Evolutionary conservation across 2,888 invertebrate genomes (phyloP).

Genomic region (Panzeria rudis): DNA sequence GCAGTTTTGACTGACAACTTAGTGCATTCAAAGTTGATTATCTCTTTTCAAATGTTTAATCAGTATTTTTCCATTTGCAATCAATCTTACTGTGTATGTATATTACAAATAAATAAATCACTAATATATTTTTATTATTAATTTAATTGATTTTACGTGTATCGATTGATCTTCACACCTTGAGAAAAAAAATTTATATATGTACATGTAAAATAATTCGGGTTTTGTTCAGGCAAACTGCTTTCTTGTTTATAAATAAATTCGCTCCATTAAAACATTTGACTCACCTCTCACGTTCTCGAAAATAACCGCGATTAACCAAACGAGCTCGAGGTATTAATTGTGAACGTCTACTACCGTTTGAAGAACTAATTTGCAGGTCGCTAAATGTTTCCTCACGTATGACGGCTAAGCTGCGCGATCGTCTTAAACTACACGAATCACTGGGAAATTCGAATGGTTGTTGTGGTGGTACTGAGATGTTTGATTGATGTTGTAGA

Average conservation of each 20-base stretch:
- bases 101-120: background rate
- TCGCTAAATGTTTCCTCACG: constrained; percentile 90
- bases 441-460: constrained; percentile 81
- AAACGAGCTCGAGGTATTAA: constrained; percentile 92
- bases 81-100: background rate
- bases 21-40: background rate
- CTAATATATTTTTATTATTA: background rate
- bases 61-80: background rate
- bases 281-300: constrained; percentile 89
- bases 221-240: background rate
- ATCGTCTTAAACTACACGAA: constrained; percentile 86
- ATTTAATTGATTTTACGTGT: background rate
- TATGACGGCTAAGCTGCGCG: constrained; percentile 90
- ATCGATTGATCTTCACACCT: background rate
- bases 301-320: constrained; percentile 90
- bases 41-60: background rate
- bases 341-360: constrained; percentile 88
- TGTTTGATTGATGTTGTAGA: constrained; percentile 57
- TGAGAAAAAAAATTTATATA: background rate
- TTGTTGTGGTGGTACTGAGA: constrained; percentile 71
- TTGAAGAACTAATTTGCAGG: constrained; percentile 87
- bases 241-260: background rate
- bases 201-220: background rate
- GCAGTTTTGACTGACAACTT: background rate
- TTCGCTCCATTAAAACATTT: background rate